These are phyloP conservation scores for Syncerus caffer DNA, from an alignment of 2,797 vertebrate genomes.

Conservation along the genomic window DNA sequence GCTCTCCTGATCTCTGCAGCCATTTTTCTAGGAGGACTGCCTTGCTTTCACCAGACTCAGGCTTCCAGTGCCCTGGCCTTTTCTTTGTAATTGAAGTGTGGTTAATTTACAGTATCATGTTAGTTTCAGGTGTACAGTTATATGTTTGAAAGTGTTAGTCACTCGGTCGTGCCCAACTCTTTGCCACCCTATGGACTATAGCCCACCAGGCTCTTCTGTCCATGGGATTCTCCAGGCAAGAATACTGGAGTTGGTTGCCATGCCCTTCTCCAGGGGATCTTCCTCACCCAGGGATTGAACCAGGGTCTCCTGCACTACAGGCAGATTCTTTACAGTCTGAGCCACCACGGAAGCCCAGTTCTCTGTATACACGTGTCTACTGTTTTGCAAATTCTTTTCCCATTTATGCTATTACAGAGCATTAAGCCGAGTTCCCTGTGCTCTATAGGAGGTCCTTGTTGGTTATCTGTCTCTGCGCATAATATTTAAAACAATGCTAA, in stretches of 20 bases:
- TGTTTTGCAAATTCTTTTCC: neutral
- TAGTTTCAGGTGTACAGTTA: neutral
- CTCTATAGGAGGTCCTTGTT: neutral
- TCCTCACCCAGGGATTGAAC: neutral
- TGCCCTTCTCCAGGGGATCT: neutral
- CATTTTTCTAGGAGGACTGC: constrained; percentile 80
- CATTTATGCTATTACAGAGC: neutral
- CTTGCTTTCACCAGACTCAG: constrained; percentile 79
- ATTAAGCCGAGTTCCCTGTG: neutral
- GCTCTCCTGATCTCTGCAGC: constrained; percentile 78
- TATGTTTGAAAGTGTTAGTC: neutral
- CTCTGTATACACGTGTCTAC: neutral
- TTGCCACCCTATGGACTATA: neutral
- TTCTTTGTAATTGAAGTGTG: neutral
- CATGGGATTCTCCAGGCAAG: neutral
- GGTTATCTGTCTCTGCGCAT: constrained; percentile 19
- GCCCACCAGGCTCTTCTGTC: neutral
- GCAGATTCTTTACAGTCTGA: neutral
- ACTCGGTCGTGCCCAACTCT: neutral
- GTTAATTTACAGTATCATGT: neutral
- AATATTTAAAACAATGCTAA: neutral
- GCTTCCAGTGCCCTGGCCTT: neutral
- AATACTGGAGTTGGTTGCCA: neutral
- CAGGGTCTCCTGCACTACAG: neutral
- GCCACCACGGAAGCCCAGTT: neutral